phyloP scores from a whole-genome alignment of 2,888 invertebrate species.

The Xestia xanthographa region DNA sequence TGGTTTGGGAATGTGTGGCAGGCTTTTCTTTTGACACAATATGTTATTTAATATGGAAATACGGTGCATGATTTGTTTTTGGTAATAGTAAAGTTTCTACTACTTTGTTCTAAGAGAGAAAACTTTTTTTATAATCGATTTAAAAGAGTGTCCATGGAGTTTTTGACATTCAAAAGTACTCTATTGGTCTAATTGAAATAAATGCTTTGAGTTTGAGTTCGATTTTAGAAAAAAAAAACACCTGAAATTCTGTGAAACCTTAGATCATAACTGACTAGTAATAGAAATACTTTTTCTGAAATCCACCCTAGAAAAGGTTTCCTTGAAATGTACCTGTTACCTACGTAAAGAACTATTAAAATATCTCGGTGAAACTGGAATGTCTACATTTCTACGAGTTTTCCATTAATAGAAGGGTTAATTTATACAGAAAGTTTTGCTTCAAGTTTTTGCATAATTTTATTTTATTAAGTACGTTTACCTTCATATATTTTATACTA shows the following conservation, averaged over 20 bases:
- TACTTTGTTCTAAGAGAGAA: not conserved
- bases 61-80: not conserved
- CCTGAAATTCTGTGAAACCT: not conserved
- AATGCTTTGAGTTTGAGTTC: no score
- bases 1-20: no score
- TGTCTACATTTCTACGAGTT: constrained; percentile 25
- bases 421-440: constrained; percentile 31
- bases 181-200: no score
- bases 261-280: no score
- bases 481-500: not conserved
- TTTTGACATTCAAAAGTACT: no score
- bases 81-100: no score
- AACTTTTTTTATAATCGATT: not conserved
- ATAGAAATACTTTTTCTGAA: not conserved
- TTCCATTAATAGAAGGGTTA: constrained; percentile 25
- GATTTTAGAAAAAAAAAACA: not conserved
- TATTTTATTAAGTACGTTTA: constrained; percentile 13
- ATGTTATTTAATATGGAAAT: not conserved
- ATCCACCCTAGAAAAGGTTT: constrained; percentile 7
- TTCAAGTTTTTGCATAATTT: constrained; percentile 16
- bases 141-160: no score
- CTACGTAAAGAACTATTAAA: constrained; percentile 2
- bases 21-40: no score
- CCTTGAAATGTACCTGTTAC: not conserved
- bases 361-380: constrained; percentile 8